These are phyloP conservation scores for Drosophila borealis DNA, from an alignment of 2,888 invertebrate species.

Conservation along the genomic window DNA sequence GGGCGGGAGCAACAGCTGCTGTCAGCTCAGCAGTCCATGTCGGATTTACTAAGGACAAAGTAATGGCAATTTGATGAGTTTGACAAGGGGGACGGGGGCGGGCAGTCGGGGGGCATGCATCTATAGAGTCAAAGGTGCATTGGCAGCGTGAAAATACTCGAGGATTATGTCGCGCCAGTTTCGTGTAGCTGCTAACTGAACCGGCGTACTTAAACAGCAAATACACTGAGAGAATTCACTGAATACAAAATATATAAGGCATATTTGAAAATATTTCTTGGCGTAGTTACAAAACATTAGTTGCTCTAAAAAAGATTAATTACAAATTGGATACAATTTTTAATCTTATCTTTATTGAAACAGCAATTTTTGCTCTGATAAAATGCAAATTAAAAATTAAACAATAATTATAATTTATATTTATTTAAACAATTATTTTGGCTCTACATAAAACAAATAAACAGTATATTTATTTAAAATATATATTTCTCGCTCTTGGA, in stretches of 20 bases:
- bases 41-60: constrained; percentile 57
- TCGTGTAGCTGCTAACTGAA: constrained; percentile 46
- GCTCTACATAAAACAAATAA: too few species aligned
- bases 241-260: background rate
- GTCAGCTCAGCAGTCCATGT: constrained; percentile 56
- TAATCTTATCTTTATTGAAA: too few species aligned
- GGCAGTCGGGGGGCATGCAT: background rate
- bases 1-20: constrained; percentile 61
- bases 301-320: too few species aligned
- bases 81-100: background rate
- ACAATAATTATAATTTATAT: too few species aligned
- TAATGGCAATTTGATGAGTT: constrained; percentile 67
- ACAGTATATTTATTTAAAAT: too few species aligned
- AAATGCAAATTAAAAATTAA: too few species aligned
- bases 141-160: constrained; percentile 67
- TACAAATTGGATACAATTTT: too few species aligned
- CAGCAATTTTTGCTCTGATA: too few species aligned
- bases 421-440: too few species aligned
- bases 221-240: constrained; percentile 36
- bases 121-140: constrained; percentile 67
- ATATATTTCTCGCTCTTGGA: too few species aligned
- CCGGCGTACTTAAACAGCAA: constrained; percentile 31
- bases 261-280: background rate
- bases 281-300: too few species aligned
- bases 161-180: constrained; percentile 66